Evolutionary conservation across 2,797 vertebrate genomes (phyloP), one percentile per base, ranked within the genome.

Genomic region (Acipenser oxyrinchus): DNA sequence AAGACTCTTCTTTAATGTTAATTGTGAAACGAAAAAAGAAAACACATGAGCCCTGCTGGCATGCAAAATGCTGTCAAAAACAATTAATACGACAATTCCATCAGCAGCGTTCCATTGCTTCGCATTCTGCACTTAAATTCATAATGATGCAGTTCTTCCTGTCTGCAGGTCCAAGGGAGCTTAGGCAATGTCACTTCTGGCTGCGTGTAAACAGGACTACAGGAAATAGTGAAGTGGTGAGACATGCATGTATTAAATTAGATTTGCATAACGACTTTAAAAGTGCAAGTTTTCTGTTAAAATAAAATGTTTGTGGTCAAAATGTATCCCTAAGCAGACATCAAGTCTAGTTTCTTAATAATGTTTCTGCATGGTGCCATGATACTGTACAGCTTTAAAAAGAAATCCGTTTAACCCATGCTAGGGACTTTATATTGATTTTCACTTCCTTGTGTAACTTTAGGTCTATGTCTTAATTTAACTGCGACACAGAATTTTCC

Each of bases 41-140:
- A 72, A 49, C 48, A 70, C 68, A 68, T 68, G 68, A 62, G 67
- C 74, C 62, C 74, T 23, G 50, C 60, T 77, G 76, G 79, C 77
- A 82, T 81, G 77, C 71, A 80, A 69, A 65, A 66, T 71, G 67
- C 58, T 80, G 79, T 82, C 78, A 74, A 72, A 71, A 37, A 70
- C 65, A 68, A 78, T 78, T 78, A 78, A 68, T 66, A 72, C 61
- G 61, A 77, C 53, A 7, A 59, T 70, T 48, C 53, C 64, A 51
- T 58, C 10, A 8, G 64, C 6, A 12, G 15, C 6, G 23, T 37
- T 8, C 9, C 10, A 18, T 8, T 51, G 51, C 51, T 8, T 48
- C 7, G 51, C 7, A 49, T 37, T 13, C 57, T 51, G 9, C 60
- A 49, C 15, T 6, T 11, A 13, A 12, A 8, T 2, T n/a, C 8